These are phyloP conservation scores for Chlamydotis undulata DNA, from an alignment of 2,113 vertebrate species.

Conservation along the genomic window DNA sequence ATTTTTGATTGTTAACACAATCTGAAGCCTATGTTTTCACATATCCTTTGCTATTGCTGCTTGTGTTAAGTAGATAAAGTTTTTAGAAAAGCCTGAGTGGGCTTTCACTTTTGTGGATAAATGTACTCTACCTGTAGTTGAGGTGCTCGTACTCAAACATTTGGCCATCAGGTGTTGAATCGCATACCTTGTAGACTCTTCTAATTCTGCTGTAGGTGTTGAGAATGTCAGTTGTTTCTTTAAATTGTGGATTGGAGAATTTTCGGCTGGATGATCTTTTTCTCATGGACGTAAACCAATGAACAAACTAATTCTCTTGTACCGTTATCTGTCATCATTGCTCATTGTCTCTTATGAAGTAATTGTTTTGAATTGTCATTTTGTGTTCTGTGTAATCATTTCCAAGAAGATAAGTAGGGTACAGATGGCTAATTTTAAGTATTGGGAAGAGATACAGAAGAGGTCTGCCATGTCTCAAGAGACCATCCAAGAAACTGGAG, in stretches of 20 bases:
- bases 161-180: not conserved
- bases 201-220: not conserved
- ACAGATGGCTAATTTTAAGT: not conserved
- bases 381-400: not conserved
- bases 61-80: not conserved
- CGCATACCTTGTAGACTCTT: not conserved
- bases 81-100: not conserved
- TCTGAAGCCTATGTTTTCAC: not conserved
- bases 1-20: not conserved
- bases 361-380: not conserved
- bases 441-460: not conserved
- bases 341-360: not conserved
- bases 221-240: not conserved
- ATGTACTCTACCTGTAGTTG: not conserved
- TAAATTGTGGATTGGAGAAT: not conserved
- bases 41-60: not conserved
- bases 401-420: not conserved
- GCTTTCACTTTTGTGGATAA: not conserved
- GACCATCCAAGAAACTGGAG: not conserved
- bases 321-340: not conserved
- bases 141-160: not conserved
- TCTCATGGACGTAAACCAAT: not conserved
- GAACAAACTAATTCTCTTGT: not conserved
- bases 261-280: not conserved
- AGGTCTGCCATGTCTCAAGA: not conserved